Conservation (phyloP, 2,888 invertebrate species). For the Ophioninae sp. region DNA sequence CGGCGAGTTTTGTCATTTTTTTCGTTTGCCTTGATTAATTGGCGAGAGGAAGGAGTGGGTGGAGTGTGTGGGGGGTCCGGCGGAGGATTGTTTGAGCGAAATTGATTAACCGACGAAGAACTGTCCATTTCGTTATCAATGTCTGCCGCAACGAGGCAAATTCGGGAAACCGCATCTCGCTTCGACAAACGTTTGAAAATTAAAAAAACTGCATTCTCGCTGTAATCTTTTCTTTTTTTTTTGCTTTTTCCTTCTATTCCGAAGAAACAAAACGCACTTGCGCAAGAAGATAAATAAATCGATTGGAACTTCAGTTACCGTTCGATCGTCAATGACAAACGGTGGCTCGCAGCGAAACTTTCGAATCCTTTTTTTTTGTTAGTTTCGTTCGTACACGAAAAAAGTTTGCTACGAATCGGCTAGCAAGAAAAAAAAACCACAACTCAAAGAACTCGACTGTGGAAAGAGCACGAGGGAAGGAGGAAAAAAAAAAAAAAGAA, state of each 20-base stretch:
- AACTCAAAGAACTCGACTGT: conserved; percentile 20
- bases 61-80: background rate
- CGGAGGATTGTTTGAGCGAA: conserved; percentile 35
- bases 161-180: conserved; percentile 16
- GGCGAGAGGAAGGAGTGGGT: too few relatives aligned
- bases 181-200: conserved; percentile 22
- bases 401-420: conserved; percentile 23
- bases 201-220: too few relatives aligned
- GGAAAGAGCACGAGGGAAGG: too few relatives aligned
- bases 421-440: conserved; percentile 17
- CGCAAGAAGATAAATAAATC: conserved; percentile 28
- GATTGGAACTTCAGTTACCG: conserved; percentile 38
- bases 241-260: conserved; percentile 9
- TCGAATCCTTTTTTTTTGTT: background rate
- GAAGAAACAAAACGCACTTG: conserved; percentile 16
- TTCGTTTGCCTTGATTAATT: too few relatives aligned
- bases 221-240: conserved; percentile 27
- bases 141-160: background rate
- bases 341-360: conserved; percentile 1
- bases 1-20: too few relatives aligned
- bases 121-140: conserved; percentile 11
- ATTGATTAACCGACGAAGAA: conserved; percentile 61
- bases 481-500: conserved; percentile 22
- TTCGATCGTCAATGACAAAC: conserved; percentile 33
- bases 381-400: background rate